Conservation (phyloP, 2,888 invertebrate genomes). For the Torymus texanus region DNA sequence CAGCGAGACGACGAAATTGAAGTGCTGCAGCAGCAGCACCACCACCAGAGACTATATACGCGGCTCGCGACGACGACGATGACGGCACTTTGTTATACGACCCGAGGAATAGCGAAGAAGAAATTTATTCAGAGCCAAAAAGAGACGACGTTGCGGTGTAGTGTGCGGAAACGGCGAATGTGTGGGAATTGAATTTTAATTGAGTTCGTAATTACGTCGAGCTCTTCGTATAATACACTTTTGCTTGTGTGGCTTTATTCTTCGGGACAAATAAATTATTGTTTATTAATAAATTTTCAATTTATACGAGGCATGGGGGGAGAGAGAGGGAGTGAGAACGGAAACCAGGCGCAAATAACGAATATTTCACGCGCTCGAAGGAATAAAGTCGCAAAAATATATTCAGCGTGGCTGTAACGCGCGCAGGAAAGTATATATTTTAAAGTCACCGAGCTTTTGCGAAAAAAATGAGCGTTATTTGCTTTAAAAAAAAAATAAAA, state of each 20-base stretch:
- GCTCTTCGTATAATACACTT: no score
- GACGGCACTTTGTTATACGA: constrained; percentile 47
- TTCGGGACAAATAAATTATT: constrained; percentile 4
- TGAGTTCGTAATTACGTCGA: constrained; percentile 5
- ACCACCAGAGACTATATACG: not conserved
- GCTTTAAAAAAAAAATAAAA: not conserved
- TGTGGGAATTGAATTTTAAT: constrained; percentile 44
- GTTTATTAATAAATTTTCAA: constrained; percentile 8
- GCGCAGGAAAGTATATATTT: no score
- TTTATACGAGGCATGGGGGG: not conserved
- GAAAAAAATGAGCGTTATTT: constrained; percentile 2
- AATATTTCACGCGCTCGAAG: not conserved
- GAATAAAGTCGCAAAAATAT: constrained; percentile 7
- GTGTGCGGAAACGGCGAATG: not conserved
- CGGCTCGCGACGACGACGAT: not conserved
- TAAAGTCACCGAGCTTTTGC: not conserved
- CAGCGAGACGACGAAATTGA: constrained; percentile 49
- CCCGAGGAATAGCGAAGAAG: constrained; percentile 20
- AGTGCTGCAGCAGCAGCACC: constrained; percentile 37
- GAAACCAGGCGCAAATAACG: not conserved
- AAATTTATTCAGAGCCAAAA: constrained; percentile 22
- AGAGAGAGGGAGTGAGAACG: not conserved
- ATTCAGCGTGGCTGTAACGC: not conserved
- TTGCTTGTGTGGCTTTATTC: not conserved
- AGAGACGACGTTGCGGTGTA: not conserved